Base-by-base conservation (phyloP, 2,888 invertebrate genomes). In the Miltochrista miniata region DNA sequence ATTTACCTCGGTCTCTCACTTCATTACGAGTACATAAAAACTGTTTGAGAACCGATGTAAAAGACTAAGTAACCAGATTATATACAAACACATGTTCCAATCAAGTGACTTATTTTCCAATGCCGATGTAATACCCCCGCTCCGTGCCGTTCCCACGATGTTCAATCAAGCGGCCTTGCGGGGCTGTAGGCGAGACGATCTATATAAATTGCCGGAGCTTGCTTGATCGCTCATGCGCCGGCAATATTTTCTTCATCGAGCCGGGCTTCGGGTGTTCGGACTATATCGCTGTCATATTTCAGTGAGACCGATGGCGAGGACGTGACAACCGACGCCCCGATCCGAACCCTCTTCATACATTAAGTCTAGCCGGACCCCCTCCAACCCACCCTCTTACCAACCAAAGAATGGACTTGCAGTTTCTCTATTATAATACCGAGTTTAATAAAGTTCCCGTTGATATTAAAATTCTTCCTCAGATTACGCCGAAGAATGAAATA, bases 231-330 rank as follows among this genome's bases (percentile, higher is more conserved):
- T 74, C 85, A 82, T 77, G 81, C 76, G 66, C 74, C 65, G 59
- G 75, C 85, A 77, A 87, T 89, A 88, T 87, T 86, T 89, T 75
- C 79, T 74, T 78, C 86, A 87, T 87, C 83, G 86, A 73, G 65
- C 59, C 59, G 66, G 76, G 83, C 83, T 86, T 87, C 76, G 76
- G 85, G 84, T 79, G 81, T 74, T 66, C 72, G 79, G 69, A 78
- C 81, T 83, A 86, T 80, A 79, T 82, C 77, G 78, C 73, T 76
- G 83, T 87, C 88, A 87, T 87, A 88, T 83, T 83, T 81, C 77
- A 80, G 67, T 41, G 74, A 81, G 84, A 88, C 73, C 80, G 83
- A 88, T 87, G 78, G 87, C 70, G 59, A 60, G 59, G 75, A 87
- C 89, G 88, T 88, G 88, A 81, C 79, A 76, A 67, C 71, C 79